phyloP scores from a whole-genome alignment of 1,140 invertebrate genomes.

The Caenorhabditis briggsae region DNA sequence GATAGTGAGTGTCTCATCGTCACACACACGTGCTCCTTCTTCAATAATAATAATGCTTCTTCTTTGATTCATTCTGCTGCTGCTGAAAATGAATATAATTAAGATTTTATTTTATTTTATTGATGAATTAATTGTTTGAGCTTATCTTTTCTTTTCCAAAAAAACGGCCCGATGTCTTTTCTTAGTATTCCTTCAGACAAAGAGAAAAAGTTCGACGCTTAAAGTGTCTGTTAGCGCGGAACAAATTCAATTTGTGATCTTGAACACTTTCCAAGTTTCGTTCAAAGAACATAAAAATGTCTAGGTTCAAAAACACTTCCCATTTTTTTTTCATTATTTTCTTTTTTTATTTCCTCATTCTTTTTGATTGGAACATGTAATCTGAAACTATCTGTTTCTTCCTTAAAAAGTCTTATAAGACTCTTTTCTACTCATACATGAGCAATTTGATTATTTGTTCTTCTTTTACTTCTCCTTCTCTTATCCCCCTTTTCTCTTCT shows the following conservation, averaged over 20 bases:
- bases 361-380: neutral
- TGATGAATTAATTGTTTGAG: neutral
- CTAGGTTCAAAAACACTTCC: neutral
- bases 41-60: slow-evolving; percentile 46
- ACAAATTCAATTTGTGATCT: slow-evolving; percentile 30
- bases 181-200: neutral
- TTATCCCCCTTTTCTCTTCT: neutral
- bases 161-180: neutral
- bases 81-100: slow-evolving; percentile 2
- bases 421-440: slow-evolving; percentile 2
- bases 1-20: slow-evolving; percentile 52
- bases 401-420: neutral
- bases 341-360: neutral
- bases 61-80: neutral
- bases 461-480: neutral
- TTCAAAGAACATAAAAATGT: neutral
- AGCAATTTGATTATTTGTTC: slow-evolving; percentile 34
- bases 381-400: neutral
- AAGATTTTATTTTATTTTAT: neutral
- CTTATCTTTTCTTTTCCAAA: neutral
- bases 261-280: slow-evolving; percentile 13
- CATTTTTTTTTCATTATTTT: no score
- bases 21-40: slow-evolving; percentile 25
- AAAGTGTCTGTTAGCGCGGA: slow-evolving; percentile 2
- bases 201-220: neutral